Evolutionary conservation across 2,888 invertebrate genomes (phyloP), one percentile per base, ranked within the genome.

Genomic region (Dromius quadrimaculatus): DNA sequence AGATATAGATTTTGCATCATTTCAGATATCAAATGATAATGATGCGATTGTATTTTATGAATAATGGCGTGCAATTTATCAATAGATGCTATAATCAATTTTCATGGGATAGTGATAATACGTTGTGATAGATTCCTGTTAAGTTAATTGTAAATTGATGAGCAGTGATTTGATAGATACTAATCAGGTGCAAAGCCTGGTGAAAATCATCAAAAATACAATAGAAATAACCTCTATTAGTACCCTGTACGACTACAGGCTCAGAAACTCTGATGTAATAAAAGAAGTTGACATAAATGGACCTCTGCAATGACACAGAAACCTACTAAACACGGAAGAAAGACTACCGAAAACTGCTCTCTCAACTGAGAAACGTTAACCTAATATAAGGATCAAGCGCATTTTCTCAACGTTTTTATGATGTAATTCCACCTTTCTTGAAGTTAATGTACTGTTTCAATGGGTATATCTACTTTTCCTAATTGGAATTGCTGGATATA

Each of bases 221-320:
- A n/a, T n/a, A n/a, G n/a, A n/a, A n/a, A n/a, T n/a, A n/a, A n/a
- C 9, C 32, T 32, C 5, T 32, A 32, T 32, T 32, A 32, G 32
- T 6, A 32, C 5, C 9, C 9, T 32, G 5, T 32, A 32, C 32
- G 32, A 32, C 9, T 32, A n/a, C n/a, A n/a, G n/a, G n/a, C n/a
- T n/a, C n/a, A n/a, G 9, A 32, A 47, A 38, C 9, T n/a, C 13
- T n/a, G 2, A 3, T 38, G 3, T 38, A 9, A 38, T 38, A 38
- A 6, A 38, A 38, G 38, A 38, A 38, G 13, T 11, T 38, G 38
- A n/a, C 38, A 38, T 38, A 4, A 38, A 38, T 38, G 38, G n/a
- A n/a, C 38, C 13, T 38, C n/a, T 3, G 38, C n/a, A 38, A 2
- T 38, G n/a, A 11, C 38, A 38, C 38, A n/a, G n/a, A 28, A 38